These are phyloP conservation scores for Colostygia pectinataria DNA, from an alignment of 2,888 invertebrate species.

Conservation along the genomic window DNA sequence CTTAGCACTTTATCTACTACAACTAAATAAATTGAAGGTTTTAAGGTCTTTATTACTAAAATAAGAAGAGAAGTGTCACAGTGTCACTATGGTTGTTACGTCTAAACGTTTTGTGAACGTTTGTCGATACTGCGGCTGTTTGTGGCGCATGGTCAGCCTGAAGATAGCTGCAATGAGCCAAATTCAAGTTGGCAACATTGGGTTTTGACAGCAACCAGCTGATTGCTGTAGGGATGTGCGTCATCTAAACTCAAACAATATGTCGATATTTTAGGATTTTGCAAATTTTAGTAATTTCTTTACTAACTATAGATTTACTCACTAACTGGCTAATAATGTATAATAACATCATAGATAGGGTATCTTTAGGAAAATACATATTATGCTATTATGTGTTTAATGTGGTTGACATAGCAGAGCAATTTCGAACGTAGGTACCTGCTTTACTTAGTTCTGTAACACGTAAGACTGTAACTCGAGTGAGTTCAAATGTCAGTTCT, in stretches of 20 bases:
- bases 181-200: slow-evolving; percentile 60
- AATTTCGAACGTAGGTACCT: too few species aligned
- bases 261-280: not conserved
- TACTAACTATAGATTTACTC: too few species aligned
- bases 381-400: too few species aligned
- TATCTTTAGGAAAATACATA: too few species aligned
- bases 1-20: slow-evolving; percentile 78
- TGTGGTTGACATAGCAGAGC: too few species aligned
- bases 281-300: too few species aligned
- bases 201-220: slow-evolving; percentile 75
- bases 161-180: slow-evolving; percentile 58
- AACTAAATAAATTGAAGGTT: slow-evolving; percentile 65
- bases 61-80: slow-evolving; percentile 77
- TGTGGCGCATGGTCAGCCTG: slow-evolving; percentile 70
- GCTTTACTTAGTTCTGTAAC: too few species aligned
- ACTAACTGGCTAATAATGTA: too few species aligned
- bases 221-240: slow-evolving; percentile 61
- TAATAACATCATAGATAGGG: too few species aligned
- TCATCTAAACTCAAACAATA: not conserved
- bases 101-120: slow-evolving; percentile 81
- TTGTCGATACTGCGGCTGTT: slow-evolving; percentile 74
- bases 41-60: slow-evolving; percentile 72
- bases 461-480: too few species aligned
- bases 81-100: slow-evolving; percentile 77
- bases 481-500: too few species aligned